Percentiles rank a stretch among this genome's conserved stretches.
Conservation (phyloP, 2,888 invertebrate genomes). For the Melitaea athalia region DNA sequence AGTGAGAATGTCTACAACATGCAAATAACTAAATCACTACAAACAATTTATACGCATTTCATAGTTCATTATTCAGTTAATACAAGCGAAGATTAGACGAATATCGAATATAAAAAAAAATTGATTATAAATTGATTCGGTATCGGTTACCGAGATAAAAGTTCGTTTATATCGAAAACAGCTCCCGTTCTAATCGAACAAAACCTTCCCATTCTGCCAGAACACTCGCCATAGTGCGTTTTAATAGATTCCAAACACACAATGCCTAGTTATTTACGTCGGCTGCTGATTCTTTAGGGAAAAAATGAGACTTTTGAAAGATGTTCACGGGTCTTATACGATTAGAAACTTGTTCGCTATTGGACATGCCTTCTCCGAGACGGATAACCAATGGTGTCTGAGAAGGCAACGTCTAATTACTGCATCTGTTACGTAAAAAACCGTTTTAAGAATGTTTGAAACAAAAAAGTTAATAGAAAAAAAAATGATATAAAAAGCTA, state of each 20-base stretch:
- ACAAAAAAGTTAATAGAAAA: constrained; percentile 53
- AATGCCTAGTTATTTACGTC: constrained; percentile 58
- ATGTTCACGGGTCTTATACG: constrained; percentile 55
- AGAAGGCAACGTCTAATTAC: constrained; percentile 60
- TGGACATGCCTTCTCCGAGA: constrained; percentile 53
- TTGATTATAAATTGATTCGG: constrained; percentile 47
- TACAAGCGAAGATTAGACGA: neutral
- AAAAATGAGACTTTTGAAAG: constrained; percentile 40
- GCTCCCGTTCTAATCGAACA: constrained; percentile 50
- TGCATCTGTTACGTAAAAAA: constrained; percentile 55
- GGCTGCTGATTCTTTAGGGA: constrained; percentile 9
- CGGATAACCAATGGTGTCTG: constrained; percentile 60
- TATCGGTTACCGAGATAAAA: constrained; percentile 49
- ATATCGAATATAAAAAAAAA: constrained; percentile 37
- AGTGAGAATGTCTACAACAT: neutral
- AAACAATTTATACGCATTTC: neutral
- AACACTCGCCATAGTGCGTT: constrained; percentile 51
- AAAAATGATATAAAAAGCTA: constrained; percentile 33
- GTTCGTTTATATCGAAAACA: constrained; percentile 46
- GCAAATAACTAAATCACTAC: neutral
- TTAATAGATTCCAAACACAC: constrained; percentile 65
- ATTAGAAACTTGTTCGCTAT: constrained; percentile 58
- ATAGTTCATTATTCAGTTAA: neutral
- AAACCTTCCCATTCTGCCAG: constrained; percentile 53
- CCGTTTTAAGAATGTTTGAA: constrained; percentile 45